phyloP scores from a whole-genome alignment of 2,797 vertebrate species.

The Mus spretus region DNA sequence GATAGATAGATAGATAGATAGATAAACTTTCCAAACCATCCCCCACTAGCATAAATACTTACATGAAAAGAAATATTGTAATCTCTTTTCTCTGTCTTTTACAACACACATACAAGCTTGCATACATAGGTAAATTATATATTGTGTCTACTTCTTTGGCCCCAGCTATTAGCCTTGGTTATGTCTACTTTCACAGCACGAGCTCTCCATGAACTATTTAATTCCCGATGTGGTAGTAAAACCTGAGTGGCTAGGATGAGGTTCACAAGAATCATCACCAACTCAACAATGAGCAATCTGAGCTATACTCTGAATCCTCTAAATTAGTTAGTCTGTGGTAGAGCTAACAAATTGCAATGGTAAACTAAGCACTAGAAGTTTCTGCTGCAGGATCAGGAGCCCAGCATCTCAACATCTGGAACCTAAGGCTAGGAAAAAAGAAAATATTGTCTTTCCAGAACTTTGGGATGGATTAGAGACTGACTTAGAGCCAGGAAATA shows the following conservation, averaged over 20 bases:
- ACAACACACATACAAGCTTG: not conserved
- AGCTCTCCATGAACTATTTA: not conserved
- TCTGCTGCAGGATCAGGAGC: not conserved
- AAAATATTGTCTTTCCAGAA: not conserved
- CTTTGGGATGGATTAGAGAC: not conserved
- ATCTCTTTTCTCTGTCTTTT: not conserved
- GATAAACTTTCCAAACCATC: not conserved
- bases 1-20: no score
- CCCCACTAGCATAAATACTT: not conserved
- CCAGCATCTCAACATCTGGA: not conserved
- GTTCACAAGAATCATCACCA: not conserved
- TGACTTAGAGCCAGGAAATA: constrained; percentile 3
- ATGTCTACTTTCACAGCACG: not conserved
- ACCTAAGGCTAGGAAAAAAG: not conserved
- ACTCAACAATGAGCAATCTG: not conserved
- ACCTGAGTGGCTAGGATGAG: no score
- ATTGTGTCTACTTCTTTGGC: not conserved
- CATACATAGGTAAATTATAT: no score
- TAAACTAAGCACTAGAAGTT: not conserved
- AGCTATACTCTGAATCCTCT: not conserved
- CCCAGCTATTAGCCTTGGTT: not conserved
- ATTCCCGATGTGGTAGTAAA: not conserved
- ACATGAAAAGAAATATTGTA: not conserved
- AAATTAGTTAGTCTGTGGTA: not conserved
- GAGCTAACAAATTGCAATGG: not conserved